A percentile compares a stretch with the other conserved stretches of the same genome.
Conservation (phyloP, 2,113 vertebrate species). For the Muntiacus muntjak region DNA sequence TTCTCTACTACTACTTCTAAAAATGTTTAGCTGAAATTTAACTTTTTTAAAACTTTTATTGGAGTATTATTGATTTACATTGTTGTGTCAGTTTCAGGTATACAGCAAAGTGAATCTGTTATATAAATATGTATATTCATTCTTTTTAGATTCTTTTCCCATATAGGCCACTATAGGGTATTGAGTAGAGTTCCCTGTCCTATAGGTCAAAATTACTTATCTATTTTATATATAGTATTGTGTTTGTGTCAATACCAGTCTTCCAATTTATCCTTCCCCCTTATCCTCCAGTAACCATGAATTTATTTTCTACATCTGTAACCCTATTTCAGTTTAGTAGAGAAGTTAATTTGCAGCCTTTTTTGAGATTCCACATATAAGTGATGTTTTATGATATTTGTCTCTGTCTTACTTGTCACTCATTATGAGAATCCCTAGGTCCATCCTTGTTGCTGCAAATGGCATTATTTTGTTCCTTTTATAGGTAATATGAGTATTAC, state of each 20-base stretch:
- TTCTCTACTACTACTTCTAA: not conserved
- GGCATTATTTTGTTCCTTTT: not conserved
- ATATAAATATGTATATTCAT: not conserved
- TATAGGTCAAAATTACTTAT: not conserved
- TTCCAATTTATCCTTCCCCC: not conserved
- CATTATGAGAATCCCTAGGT: not conserved
- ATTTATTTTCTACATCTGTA: not conserved
- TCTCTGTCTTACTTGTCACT: not conserved
- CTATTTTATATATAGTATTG: not conserved
- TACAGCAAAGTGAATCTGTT: not conserved
- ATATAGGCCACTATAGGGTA: not conserved
- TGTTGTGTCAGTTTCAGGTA: not conserved
- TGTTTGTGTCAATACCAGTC: not conserved
- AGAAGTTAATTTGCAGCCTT: not conserved
- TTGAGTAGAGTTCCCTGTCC: not conserved
- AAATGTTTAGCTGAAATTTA: not conserved
- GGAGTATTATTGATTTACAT: not conserved
- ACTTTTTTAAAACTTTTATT: not conserved
- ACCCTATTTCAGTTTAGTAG: not conserved
- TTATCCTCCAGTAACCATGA: not conserved
- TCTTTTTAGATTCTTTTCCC: not conserved
- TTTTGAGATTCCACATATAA: not conserved
- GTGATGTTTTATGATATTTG: not conserved
- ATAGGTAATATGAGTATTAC: not conserved
- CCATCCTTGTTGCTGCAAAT: not conserved